A percentile compares a stretch with the other conserved stretches of the same genome.
phyloP scores from a whole-genome alignment of 2,888 invertebrate genomes.

The Ormyrus pomaceus region DNA sequence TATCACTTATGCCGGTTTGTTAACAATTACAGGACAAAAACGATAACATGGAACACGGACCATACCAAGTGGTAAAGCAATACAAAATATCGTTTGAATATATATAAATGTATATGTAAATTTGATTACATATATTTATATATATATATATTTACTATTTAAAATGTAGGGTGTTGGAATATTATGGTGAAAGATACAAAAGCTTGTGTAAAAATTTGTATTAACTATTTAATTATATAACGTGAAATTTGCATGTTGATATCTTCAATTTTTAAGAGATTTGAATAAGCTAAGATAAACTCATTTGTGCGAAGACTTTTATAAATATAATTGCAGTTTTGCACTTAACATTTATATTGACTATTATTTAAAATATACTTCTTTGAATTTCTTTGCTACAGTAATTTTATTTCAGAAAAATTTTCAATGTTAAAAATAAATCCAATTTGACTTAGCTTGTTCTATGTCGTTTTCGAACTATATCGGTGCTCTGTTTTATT shows the following conservation, averaged over 20 bases:
- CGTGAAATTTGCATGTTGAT: constrained; percentile 34
- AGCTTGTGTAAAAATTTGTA: constrained; percentile 25
- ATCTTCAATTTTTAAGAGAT: constrained; percentile 24
- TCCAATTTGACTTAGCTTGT: neutral
- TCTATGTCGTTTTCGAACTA: constrained; percentile 4
- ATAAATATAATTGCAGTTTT: no score
- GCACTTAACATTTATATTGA: no score
- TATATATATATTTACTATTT: neutral
- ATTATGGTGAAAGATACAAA: constrained; percentile 23
- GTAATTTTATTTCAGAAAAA: no score
- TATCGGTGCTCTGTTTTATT: constrained; percentile 5
- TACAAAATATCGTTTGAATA: constrained; percentile 53
- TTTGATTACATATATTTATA: constrained; percentile 46
- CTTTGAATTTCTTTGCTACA: no score
- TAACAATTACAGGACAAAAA: constrained; percentile 87
- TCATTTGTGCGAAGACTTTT: neutral
- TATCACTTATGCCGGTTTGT: constrained; percentile 55
- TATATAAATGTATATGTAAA: constrained; percentile 35
- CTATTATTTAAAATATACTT: no score
- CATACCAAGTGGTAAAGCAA: constrained; percentile 85
- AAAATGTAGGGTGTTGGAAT: constrained; percentile 49
- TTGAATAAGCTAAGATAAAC: neutral
- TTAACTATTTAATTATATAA: constrained; percentile 27
- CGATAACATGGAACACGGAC: constrained; percentile 90
- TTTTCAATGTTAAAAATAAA: no score